phyloP scores from a whole-genome alignment of 2,888 invertebrate genomes.

The Pharmacophagus antenor region DNA sequence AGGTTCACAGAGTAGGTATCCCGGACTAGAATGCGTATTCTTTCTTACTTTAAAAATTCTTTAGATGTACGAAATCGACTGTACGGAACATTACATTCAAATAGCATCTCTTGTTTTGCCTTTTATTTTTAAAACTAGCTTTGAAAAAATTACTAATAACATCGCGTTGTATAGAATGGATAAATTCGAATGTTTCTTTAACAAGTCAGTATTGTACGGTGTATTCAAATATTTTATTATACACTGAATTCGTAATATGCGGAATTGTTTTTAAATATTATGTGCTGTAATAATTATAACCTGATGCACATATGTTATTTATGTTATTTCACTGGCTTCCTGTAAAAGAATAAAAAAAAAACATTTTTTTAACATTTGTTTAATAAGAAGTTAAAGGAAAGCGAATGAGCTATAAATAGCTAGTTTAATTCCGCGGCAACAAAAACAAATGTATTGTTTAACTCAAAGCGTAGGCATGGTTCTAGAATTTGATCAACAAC shows the following conservation, averaged over 20 bases:
- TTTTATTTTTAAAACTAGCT: neutral
- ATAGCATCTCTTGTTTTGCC: neutral
- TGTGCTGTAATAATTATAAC: too few species aligned
- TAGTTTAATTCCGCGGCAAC: constrained; percentile 4
- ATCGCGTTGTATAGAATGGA: too few species aligned
- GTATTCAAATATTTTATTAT: too few species aligned
- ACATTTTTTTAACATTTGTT: neutral
- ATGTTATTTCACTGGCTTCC: too few species aligned
- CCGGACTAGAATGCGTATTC: constrained; percentile 3
- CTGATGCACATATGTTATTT: too few species aligned
- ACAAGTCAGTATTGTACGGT: too few species aligned
- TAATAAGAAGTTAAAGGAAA: neutral
- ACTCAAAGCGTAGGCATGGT: constrained; percentile 44
- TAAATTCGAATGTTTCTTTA: too few species aligned
- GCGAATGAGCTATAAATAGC: neutral
- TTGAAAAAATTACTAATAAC: neutral
- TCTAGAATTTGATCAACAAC: constrained; percentile 59
- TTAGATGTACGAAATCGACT: constrained; percentile 7
- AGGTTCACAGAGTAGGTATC: constrained; percentile 18
- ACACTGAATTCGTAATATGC: too few species aligned
- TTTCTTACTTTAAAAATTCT: constrained; percentile 19
- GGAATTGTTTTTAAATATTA: too few species aligned
- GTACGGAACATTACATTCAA: neutral
- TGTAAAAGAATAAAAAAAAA: neutral
- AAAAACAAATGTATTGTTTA: constrained; percentile 21